A percentile compares a stretch with the other conserved stretches of the same genome.
Conservation (phyloP, 2,797 vertebrate genomes). For the Phoeniculus purpureus region DNA sequence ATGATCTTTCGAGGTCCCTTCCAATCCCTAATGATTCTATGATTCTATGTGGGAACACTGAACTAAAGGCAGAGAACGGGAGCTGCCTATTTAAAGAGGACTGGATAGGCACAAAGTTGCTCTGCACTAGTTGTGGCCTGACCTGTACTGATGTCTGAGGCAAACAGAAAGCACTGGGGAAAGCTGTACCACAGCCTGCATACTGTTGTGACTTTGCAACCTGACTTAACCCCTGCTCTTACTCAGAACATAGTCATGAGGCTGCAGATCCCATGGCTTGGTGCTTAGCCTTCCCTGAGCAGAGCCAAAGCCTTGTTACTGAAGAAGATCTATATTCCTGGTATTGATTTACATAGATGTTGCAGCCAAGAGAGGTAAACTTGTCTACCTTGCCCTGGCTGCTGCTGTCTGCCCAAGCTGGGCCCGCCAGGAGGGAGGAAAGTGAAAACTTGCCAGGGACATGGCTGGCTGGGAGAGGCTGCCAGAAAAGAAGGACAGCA, state of each 20-base stretch:
- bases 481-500: background rate
- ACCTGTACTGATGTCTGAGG: background rate
- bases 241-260: background rate
- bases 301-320: background rate
- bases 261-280: background rate
- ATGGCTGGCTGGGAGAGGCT: background rate
- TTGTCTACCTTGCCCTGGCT: background rate
- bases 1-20: too few relatives aligned
- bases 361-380: background rate
- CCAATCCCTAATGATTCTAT: too few relatives aligned
- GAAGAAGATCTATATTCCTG: background rate
- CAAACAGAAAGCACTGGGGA: background rate
- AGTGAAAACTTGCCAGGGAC: background rate
- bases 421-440: background rate
- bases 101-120: background rate
- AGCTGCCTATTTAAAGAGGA: background rate
- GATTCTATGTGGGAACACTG: rapidly evolving
- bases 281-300: too few relatives aligned
- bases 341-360: background rate
- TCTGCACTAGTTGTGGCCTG: background rate
- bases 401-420: background rate
- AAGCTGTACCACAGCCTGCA: background rate
- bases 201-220: background rate
- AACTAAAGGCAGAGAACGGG: background rate
- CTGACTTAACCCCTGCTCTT: background rate